Evolutionary conservation across 2,113 vertebrate genomes (phyloP), one percentile per base, ranked within the genome.

Genomic region (Hassar affinis): DNA sequence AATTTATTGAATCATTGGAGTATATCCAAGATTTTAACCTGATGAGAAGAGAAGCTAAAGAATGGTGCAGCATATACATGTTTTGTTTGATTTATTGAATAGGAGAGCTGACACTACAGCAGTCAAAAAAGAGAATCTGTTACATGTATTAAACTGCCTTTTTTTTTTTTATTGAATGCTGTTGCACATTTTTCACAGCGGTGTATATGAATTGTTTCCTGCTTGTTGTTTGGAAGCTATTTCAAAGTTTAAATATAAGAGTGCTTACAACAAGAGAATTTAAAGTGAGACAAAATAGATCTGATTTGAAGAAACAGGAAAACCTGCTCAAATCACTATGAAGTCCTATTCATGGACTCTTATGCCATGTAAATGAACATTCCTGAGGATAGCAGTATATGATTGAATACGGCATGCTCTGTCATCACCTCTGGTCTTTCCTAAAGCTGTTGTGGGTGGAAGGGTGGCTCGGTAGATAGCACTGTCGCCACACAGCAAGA

Each of bases 181-280:
- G n/a, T 52, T 54, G 51, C 80, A 69, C 80, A 82, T 83, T 76
- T 79, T 82, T 76, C 30, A 76, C 59, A 71, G 38, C n/a, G 30
- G 61, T 45, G n/a, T n/a, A 27, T n/a, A 33, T 49, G 38, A 45
- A 25, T 22, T 62, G 33, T 17, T 51, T 51, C 18, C 17, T 64
- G 57, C 30, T n/a, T 57, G 25, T 42, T 42, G n/a, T 6, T 72
- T 35, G 30, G 54, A 42, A 81, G 80, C 71, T 47, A 47, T 27
- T 30, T 80, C 30, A 11, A 35, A 35, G 27, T 15, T 49, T 80
- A 8, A 64, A 51, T 49, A 79, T 38, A 47, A 49, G 57, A 64
- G 18, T 62, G 57, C n/a, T 25, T 49, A 42, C 38, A 6, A 6
- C 6, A 6, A 3, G 4, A 14, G 52, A 61, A 52, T 61, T 77